Evolutionary conservation across 2,797 vertebrate species (phyloP), one percentile per base, ranked within the genome.

Genomic region (Scyliorhinus canicula): DNA sequence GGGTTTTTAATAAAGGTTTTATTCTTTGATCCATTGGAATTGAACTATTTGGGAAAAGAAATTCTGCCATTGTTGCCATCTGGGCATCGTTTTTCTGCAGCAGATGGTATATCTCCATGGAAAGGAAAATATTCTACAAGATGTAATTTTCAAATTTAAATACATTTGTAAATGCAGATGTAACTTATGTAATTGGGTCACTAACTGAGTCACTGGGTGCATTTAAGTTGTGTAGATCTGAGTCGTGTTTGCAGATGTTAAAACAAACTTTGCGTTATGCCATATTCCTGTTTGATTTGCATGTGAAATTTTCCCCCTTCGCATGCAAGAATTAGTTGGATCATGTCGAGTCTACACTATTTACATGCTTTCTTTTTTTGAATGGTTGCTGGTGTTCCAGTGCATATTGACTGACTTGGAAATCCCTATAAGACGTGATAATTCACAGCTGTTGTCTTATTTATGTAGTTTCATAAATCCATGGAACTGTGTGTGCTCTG

Each of bases 401-500:
- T 71, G 28, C 44, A 93, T 26, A 14, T 47, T 67, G n/a, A 94
- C 31, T 31, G 31, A 74, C 9, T 50, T 28, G 21, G 47, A 69
- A 93, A 69, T 57, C 31, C 86, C 86, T 93, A 65, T 3, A 69
- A 52, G 31, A 52, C n/a, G 31, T 52, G 26, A 93, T 69, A 21
- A 93, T 93, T 93, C 47, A 31, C 47, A 52, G 28, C 11, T 31
- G 47, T 12, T 71, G 65, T 35, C 31, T 21, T 50, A 16, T 40
- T 52, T 69, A 50, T 93, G 63, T 93, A 35, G 31, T 93, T 69
- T 71, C 93, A 52, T 69, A 71, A 93, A 71, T 71, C 44, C 63
- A 69, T 67, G 40, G 63, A 93, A 67, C 40, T 69, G 5, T 47
- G 65, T 69, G 44, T 52, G 16, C 44, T 74, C 47, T 52, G 93